Base-by-base conservation (phyloP, 2,113 vertebrate genomes). In the Hyperoodon ampullatus region DNA sequence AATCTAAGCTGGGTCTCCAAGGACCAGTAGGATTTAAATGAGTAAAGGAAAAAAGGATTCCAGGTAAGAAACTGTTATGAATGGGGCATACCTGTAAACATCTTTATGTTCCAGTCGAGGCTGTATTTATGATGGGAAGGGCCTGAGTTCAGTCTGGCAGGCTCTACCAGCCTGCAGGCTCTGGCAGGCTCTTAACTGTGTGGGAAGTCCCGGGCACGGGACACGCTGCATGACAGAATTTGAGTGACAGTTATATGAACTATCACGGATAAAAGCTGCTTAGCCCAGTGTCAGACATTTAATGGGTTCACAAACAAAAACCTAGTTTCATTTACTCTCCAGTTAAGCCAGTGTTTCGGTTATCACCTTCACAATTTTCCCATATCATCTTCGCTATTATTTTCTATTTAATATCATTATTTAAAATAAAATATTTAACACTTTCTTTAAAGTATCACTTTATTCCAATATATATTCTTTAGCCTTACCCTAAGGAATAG, bases 371-470 rank as follows among this genome's bases (percentile, higher is more conserved):
- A 88, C 4, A 24, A 53, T 70, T 75, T 88, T 75, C 66, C 70
- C 39, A 66, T 21, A 18, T 44, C 90, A 74, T 55, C 47, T 95
- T 91, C 75, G 44, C 23, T 77, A 75, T 30, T 81, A 42, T 16
- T 84, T 95, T 87, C 74, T 74, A 74, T 42, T 90, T 94, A 90
- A 72, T 30, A 83, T 35, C 23, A 88, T 70, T 66, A 85, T 47
- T 82, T 92, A 81, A 93, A 96, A 93, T 61, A 78, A 91, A 95
- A 78, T 90, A 86, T 16, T 63, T 81, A 87, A 65, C 70, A 77
- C 83, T 88, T 94, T 80, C 82, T 88, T 35, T 78, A 70, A 92
- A 89, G 19, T 82, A 77, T 77, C 16, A 72, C 16, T 92, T 90
- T 74, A 86, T 75, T 88, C 82, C 47, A 88, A 85, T 8, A 96